Conservation (phyloP, 2,888 invertebrate species). For the Epinotia demarniana region DNA sequence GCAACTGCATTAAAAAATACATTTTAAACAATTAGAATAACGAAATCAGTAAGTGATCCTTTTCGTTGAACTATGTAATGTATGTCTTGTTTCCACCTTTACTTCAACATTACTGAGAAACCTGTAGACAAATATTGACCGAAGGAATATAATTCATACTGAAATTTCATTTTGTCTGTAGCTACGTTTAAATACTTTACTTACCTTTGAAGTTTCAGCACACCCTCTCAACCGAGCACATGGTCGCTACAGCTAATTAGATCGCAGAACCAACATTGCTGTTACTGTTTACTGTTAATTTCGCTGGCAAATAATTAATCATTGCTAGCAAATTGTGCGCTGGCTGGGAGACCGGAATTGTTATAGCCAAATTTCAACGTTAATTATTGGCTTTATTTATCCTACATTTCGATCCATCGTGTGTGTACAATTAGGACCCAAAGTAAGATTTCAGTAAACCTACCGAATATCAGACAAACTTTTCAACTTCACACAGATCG, state of each 20-base stretch:
- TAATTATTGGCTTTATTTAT: neutral
- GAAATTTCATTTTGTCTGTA: too few relatives aligned
- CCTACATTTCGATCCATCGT: neutral
- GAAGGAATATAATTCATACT: too few relatives aligned
- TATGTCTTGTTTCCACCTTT: too few relatives aligned
- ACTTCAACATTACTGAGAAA: too few relatives aligned
- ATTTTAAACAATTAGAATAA: too few relatives aligned
- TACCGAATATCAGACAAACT: neutral
- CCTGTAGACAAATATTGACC: too few relatives aligned
- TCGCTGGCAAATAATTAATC: constrained; percentile 14
- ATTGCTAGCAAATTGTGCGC: constrained; percentile 12
- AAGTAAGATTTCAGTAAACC: neutral
- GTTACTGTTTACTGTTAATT: constrained; percentile 26
- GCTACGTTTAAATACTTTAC: too few relatives aligned
- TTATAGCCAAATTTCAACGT: neutral
- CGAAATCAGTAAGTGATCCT: too few relatives aligned
- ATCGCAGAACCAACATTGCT: constrained; percentile 2
- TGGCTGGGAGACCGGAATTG: neutral
- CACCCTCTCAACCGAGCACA: neutral
- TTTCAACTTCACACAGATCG: too few relatives aligned
- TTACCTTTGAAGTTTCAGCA: neutral
- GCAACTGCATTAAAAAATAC: too few relatives aligned
- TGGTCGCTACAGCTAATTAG: neutral
- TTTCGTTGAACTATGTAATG: too few relatives aligned
- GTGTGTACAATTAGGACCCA: too few relatives aligned